These are phyloP conservation scores for Caenorhabditis angaria DNA, from an alignment of 2,888 invertebrate species.

Conservation along the genomic window DNA sequence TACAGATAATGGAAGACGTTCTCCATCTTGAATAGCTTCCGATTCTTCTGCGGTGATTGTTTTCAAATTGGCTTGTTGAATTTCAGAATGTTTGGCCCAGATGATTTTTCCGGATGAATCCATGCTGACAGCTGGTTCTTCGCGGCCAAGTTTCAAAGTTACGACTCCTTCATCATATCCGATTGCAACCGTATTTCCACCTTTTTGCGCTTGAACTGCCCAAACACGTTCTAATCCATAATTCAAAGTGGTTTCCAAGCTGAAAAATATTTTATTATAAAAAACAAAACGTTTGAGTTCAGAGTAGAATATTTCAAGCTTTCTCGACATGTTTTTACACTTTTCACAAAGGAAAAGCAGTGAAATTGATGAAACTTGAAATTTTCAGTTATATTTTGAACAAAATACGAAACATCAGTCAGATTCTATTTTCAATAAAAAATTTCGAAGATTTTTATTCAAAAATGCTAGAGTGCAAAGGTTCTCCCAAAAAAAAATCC, in stretches of 20 bases:
- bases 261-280: slow-evolving; percentile 16
- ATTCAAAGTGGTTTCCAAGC: slow-evolving; percentile 90
- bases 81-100: slow-evolving; percentile 97
- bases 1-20: slow-evolving; percentile 88
- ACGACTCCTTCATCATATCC: slow-evolving; percentile 98
- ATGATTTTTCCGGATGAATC: slow-evolving; percentile 97
- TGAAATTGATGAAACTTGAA: neutral
- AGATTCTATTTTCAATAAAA: neutral
- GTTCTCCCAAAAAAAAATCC: too few relatives aligned
- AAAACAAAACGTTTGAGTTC: neutral
- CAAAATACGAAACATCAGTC: too few relatives aligned
- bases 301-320: slow-evolving; percentile 1
- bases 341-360: too few relatives aligned
- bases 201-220: slow-evolving; percentile 79
- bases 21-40: slow-evolving; percentile 79
- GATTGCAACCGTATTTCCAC: slow-evolving; percentile 80
- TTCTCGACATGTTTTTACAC: too few relatives aligned
- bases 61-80: slow-evolving; percentile 80
- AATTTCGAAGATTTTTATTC: neutral
- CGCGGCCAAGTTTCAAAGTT: slow-evolving; percentile 90
- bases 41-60: slow-evolving; percentile 61
- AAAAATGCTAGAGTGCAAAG: slow-evolving; percentile 75
- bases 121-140: slow-evolving; percentile 98
- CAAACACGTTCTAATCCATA: slow-evolving; percentile 98
- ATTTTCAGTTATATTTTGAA: too few relatives aligned